Evolutionary conservation across 2,888 invertebrate genomes (phyloP), one percentile per base, ranked within the genome.

Genomic region (Rhingia rostrata): DNA sequence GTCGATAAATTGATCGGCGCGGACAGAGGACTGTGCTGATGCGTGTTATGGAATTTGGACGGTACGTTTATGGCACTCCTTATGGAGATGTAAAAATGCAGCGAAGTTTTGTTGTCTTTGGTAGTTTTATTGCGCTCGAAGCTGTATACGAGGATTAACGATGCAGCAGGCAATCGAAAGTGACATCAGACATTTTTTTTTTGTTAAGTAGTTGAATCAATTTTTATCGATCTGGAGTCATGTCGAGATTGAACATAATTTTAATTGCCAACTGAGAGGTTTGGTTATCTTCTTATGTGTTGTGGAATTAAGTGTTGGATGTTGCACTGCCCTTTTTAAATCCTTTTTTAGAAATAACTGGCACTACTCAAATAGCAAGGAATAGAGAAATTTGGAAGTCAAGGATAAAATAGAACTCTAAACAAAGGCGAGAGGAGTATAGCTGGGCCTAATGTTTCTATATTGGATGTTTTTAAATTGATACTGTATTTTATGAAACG

Each of bases 1-100:
- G 72, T 61, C 82, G 78, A 77, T 82, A 67, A 82, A 82, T 82
- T 77, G 72, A 78, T 82, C 77, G 66, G 61, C 49, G 39, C 30
- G 53, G 35, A n/a, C 30, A 39, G 51, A 6, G 53, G 33, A 51
- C 72, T n/a, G 58, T 9, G 9, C 39, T 61, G 49, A 43, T 54
- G 72, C 51, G 53, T 63, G 53, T 54, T 60, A 70, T 75, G 64
- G 75, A 75, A 64, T 70, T 70, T 47, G 53, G 53, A 63, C 51
- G 30, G 30, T 9, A 41, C 41, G 9, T 41, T 41, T 41, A 41
- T 63, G 33, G 10, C 14, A 49, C 33, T 54, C 39, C 37, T 58
- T 64, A 75, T 75, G 69, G 63, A 75, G 75, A 75, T 53, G 81
- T 75, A 74, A 49, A 33, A 32, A 12, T 47, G 35, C 45, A 30